phyloP scores from a whole-genome alignment of 1,140 invertebrate species.

The Agrypnia vestita region DNA sequence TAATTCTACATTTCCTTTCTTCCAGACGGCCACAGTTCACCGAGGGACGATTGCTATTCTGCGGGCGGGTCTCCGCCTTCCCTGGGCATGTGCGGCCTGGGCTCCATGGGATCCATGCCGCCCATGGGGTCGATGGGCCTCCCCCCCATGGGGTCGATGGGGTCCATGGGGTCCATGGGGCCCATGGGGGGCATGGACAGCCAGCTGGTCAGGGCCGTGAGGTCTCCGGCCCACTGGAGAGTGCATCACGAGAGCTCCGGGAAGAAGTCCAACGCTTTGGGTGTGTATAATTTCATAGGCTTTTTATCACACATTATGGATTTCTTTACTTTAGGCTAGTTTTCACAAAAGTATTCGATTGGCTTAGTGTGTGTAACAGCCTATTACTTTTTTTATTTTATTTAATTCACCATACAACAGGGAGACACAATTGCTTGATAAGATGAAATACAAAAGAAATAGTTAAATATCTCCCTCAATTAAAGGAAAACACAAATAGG shows the following conservation, averaged over 20 bases:
- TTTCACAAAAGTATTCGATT: no score
- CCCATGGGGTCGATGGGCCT: constrained; percentile 49
- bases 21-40: constrained; percentile 59
- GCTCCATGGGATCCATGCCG: constrained; percentile 46
- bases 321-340: no score
- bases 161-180: constrained; percentile 27
- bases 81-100: constrained; percentile 54
- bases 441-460: no score
- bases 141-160: constrained; percentile 47
- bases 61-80: constrained; percentile 54
- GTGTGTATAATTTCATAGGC: constrained; percentile 19
- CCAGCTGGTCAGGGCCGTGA: constrained; percentile 56
- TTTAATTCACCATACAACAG: no score
- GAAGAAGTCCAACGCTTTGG: constrained; percentile 55
- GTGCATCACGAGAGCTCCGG: constrained; percentile 54
- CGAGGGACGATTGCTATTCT: constrained; percentile 57
- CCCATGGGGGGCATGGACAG: constrained; percentile 48
- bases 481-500: no score
- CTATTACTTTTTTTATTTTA: no score
- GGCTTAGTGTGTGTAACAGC: no score
- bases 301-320: not conserved
- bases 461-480: no score
- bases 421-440: no score
- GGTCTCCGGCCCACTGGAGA: constrained; percentile 58
- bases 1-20: not conserved